Conservation (phyloP, 2,113 vertebrate genomes). For the Chaetura pelagica region DNA sequence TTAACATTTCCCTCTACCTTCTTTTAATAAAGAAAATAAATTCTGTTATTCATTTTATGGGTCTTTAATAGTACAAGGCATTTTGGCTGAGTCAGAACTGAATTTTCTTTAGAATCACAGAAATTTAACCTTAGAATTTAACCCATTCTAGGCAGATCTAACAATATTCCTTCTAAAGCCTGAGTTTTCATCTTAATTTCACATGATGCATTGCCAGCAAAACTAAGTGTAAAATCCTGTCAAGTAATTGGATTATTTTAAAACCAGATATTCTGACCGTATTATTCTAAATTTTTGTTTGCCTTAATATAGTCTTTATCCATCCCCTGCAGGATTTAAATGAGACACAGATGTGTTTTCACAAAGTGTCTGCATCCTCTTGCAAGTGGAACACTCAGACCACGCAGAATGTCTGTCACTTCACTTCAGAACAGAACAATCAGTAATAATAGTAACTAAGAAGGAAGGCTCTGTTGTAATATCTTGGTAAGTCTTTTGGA, state of each 20-base stretch:
- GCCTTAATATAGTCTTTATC: neutral
- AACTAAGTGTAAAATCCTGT: neutral
- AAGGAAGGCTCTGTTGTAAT: neutral
- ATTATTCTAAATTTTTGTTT: neutral
- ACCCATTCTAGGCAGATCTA: neutral
- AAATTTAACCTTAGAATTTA: neutral
- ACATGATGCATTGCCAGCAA: neutral
- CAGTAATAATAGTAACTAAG: neutral
- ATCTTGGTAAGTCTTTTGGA: neutral
- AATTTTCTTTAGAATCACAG: neutral
- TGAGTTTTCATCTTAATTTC: neutral
- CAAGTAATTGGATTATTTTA: neutral
- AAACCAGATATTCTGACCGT: neutral
- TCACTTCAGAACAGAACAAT: neutral
- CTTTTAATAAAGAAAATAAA: constrained; percentile 21
- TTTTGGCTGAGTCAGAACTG: neutral
- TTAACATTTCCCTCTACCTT: constrained; percentile 38
- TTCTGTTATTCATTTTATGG: constrained; percentile 20
- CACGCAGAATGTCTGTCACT: neutral
- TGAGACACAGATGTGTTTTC: neutral
- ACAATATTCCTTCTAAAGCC: neutral
- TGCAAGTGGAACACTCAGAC: neutral
- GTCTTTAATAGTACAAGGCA: neutral
- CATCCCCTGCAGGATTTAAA: neutral
- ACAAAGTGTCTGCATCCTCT: neutral